Conservation (phyloP, 2,797 vertebrate species). For the Chiropotes sagulatus region DNA sequence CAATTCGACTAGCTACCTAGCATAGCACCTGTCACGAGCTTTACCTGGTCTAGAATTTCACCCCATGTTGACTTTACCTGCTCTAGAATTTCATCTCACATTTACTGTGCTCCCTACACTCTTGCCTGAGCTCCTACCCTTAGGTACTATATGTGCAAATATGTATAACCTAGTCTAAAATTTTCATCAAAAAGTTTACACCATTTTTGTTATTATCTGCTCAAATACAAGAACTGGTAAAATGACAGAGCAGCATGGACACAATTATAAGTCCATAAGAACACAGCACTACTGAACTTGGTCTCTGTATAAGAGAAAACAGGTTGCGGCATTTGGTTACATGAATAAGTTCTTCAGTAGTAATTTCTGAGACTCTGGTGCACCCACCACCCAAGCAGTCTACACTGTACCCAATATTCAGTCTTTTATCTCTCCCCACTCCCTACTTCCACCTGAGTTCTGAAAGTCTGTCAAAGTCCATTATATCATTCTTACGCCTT, state of each 20-base stretch:
- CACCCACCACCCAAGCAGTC: no score
- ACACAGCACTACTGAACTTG: background rate
- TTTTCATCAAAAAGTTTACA: background rate
- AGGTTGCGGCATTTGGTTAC: no score
- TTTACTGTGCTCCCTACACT: background rate
- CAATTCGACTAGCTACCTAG: background rate
- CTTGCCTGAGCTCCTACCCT: background rate
- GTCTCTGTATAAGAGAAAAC: background rate
- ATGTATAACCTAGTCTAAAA: background rate
- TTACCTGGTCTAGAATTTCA: background rate
- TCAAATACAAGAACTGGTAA: background rate
- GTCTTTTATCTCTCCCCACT: no score
- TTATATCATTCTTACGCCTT: no score
- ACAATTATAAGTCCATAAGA: background rate
- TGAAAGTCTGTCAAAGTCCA: no score
- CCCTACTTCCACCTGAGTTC: no score
- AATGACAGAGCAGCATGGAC: background rate
- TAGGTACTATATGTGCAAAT: background rate
- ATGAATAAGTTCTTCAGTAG: no score
- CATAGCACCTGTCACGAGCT: background rate
- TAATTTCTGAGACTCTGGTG: no score
- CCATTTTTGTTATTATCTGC: background rate
- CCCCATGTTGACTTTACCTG: background rate
- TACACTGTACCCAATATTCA: no score
- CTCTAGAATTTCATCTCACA: background rate